A percentile compares a stretch with the other conserved stretches of the same genome.
Conservation (phyloP, 2,797 vertebrate genomes). For the Selene dorsalis region DNA sequence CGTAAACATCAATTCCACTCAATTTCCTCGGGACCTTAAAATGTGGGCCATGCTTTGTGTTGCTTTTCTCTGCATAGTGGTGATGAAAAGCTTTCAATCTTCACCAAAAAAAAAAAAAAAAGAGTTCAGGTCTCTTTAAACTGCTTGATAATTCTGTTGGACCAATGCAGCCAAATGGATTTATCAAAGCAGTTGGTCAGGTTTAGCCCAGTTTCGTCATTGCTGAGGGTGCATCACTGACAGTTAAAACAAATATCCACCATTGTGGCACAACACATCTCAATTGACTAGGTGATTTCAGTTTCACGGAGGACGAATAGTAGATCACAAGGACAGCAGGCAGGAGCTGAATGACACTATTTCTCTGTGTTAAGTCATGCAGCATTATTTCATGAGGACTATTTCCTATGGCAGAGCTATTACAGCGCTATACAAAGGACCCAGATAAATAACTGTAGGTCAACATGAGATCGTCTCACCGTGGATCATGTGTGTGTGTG, state of each 20-base stretch:
- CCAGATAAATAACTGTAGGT: conserved; percentile 51
- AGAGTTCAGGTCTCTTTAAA: conserved; percentile 18
- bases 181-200: conserved; percentile 34
- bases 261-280: conserved; percentile 1
- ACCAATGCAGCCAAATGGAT: conserved; percentile 24
- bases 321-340: conserved; percentile 40
- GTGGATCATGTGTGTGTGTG: not conserved
- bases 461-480: conserved; percentile 24
- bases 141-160: conserved; percentile 16
- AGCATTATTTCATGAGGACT: conserved; percentile 35
- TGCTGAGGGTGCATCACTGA: conserved; percentile 12
- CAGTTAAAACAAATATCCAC: conserved; percentile 26
- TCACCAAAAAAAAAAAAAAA: conserved; percentile 14
- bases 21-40: conserved; percentile 69
- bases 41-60: conserved; percentile 57
- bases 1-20: conserved; percentile 70
- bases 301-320: conserved; percentile 29
- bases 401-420: conserved; percentile 37
- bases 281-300: conserved; percentile 31
- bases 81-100: conserved; percentile 54
- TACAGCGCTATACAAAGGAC: conserved; percentile 27
- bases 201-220: conserved; percentile 26
- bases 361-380: conserved; percentile 30
- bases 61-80: conserved; percentile 43
- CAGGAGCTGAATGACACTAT: conserved; percentile 17